Conservation (phyloP, 1,140 invertebrate species). For the Meloidogyne exigua region DNA sequence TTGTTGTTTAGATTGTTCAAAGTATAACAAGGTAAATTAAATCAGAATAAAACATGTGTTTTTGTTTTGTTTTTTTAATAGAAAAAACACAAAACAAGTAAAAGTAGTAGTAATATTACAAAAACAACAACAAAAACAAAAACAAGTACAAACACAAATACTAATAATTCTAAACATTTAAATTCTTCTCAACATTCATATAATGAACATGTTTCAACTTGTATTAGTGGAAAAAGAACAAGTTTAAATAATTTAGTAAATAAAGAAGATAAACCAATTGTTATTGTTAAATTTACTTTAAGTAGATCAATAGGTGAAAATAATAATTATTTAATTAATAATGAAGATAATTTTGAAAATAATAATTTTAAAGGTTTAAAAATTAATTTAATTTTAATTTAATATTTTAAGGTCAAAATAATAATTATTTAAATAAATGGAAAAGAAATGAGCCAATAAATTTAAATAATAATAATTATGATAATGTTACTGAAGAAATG, state of each 20-base stretch:
- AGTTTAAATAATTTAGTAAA: not conserved
- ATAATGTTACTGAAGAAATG: conserved; percentile 2
- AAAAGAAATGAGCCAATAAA: not conserved
- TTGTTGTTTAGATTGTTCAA: not conserved
- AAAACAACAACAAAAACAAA: not conserved
- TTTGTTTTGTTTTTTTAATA: not conserved
- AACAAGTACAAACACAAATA: not conserved
- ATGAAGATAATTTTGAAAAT: not conserved
- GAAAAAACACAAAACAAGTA: not conserved
- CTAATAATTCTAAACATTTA: not conserved
- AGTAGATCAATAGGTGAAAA: not conserved
- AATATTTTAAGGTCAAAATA: not conserved
- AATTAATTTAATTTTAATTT: too few species aligned
- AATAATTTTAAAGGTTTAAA: not conserved
- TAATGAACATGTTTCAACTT: not conserved
- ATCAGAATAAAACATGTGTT: not conserved
- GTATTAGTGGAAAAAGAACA: not conserved
- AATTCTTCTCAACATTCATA: not conserved
- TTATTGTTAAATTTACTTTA: conserved; percentile 12
- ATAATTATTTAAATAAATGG: not conserved
- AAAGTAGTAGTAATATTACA: too few species aligned
- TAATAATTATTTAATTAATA: not conserved
- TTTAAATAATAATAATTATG: not conserved
- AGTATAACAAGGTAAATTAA: not conserved
- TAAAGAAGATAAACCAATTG: not conserved